These are phyloP conservation scores for Zonotrichia leucophrys DNA, from an alignment of 2,113 vertebrate species.

Conservation along the genomic window DNA sequence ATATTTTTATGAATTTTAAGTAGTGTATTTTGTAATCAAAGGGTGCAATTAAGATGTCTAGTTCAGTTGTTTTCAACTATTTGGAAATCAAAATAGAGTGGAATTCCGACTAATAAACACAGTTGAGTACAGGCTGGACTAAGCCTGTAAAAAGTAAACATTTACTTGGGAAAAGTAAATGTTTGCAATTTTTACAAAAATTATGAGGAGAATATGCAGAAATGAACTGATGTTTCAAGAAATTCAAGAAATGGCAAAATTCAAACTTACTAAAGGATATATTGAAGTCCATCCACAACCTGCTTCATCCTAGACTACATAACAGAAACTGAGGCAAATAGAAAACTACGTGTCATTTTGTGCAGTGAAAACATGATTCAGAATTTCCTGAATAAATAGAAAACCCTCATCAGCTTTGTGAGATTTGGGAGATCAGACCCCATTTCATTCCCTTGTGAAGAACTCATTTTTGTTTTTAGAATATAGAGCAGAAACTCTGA, in stretches of 20 bases:
- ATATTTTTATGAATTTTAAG: not conserved
- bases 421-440: not conserved
- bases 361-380: not conserved
- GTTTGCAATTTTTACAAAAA: not conserved
- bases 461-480: conserved; percentile 57
- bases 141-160: not conserved
- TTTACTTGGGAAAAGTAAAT: not conserved
- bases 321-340: not conserved
- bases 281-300: not conserved
- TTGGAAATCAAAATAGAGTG: not conserved
- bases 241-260: not conserved
- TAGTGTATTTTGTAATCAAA: not conserved
- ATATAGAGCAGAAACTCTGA: conserved; percentile 60
- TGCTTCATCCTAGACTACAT: not conserved
- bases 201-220: not conserved
- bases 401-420: not conserved
- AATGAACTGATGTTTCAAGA: not conserved
- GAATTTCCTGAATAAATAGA: not conserved
- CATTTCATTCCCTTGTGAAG: not conserved
- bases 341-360: not conserved
- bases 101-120: not conserved
- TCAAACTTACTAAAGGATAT: not conserved
- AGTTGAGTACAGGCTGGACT: not conserved
- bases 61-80: not conserved
- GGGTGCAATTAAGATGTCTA: not conserved